phyloP scores from a whole-genome alignment of 2,888 invertebrate species.

The Standfussiana lucernea region DNA sequence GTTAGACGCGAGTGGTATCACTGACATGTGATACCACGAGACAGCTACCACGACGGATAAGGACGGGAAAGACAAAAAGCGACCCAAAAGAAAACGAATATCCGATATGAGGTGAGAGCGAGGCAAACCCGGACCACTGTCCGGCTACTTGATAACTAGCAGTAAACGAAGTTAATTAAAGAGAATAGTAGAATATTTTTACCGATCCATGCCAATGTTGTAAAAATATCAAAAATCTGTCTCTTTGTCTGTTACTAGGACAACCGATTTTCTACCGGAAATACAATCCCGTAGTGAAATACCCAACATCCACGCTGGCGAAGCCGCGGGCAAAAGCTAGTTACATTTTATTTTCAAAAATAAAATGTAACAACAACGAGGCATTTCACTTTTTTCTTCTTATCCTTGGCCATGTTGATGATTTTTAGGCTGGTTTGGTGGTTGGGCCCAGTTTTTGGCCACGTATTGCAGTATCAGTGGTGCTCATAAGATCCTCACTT shows the following conservation, averaged over 20 bases:
- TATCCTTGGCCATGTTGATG: neutral
- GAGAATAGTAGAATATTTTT: neutral
- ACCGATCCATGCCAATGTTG: neutral
- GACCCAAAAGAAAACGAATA: slow-evolving; percentile 84
- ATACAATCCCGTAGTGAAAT: neutral
- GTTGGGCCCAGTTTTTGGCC: neutral
- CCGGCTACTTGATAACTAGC: neutral
- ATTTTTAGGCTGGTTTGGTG: neutral
- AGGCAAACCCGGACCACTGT: neutral
- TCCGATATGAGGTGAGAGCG: slow-evolving; percentile 87
- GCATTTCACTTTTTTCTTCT: neutral
- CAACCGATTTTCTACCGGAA: neutral
- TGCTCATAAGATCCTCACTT: neutral
- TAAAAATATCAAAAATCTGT: neutral
- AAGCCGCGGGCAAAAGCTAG: neutral
- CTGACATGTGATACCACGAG: slow-evolving; percentile 88
- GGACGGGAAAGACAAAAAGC: slow-evolving; percentile 80
- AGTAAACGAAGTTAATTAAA: neutral
- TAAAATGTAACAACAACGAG: neutral
- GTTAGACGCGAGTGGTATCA: slow-evolving; percentile 82
- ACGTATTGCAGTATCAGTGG: too few species aligned
- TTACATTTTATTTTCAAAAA: neutral
- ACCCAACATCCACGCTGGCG: neutral
- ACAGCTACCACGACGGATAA: slow-evolving; percentile 83
- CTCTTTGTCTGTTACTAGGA: neutral